A percentile compares a stretch with the other conserved stretches of the same genome.
phyloP scores from a whole-genome alignment of 2,888 invertebrate genomes.

The Drosophila flavopinicola region DNA sequence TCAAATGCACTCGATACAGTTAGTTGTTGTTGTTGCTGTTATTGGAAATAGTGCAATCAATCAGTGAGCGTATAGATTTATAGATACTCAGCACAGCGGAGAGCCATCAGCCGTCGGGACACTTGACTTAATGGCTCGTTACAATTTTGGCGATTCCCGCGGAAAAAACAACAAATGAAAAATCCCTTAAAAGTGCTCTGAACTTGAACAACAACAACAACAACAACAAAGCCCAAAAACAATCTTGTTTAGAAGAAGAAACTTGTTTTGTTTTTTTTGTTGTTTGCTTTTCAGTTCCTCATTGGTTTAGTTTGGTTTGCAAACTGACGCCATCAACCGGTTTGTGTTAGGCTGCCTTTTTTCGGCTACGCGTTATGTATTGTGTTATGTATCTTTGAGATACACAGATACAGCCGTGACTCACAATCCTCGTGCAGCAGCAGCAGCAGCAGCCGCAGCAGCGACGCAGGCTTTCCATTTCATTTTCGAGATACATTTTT shows the following conservation, averaged over 20 bases:
- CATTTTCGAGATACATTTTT: slow-evolving; percentile 50
- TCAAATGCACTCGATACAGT: slow-evolving; percentile 29
- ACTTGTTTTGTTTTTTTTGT: slow-evolving; percentile 47
- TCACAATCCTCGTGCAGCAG: slow-evolving; percentile 45
- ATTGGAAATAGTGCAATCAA: slow-evolving; percentile 61
- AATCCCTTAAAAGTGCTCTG: slow-evolving; percentile 15
- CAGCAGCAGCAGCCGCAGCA: slow-evolving; percentile 18
- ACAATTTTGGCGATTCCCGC: slow-evolving; percentile 30
- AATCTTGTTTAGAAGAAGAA: slow-evolving; percentile 35
- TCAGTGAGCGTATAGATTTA: slow-evolving; percentile 53
- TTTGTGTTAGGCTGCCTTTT: slow-evolving; percentile 57
- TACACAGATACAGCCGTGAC: slow-evolving; percentile 38
- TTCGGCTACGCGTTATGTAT: slow-evolving; percentile 47
- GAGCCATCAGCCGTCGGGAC: slow-evolving; percentile 52
- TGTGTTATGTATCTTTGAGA: slow-evolving; percentile 48
- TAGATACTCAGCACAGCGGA: slow-evolving; percentile 40
- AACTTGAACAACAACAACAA: slow-evolving; percentile 56
- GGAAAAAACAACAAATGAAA: slow-evolving; percentile 8
- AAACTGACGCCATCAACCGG: slow-evolving; percentile 81
- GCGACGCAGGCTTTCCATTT: slow-evolving; percentile 57
- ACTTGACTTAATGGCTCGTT: slow-evolving; percentile 61
- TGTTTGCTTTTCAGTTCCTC: slow-evolving; percentile 30
- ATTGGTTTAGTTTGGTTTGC: slow-evolving; percentile 39
- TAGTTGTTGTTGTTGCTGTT: neutral
- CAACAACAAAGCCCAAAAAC: slow-evolving; percentile 16